Percentiles rank a stretch among this genome's conserved stretches.
phyloP scores from a whole-genome alignment of 1,140 invertebrate genomes.

The Meloidogyne floridensis region DNA sequence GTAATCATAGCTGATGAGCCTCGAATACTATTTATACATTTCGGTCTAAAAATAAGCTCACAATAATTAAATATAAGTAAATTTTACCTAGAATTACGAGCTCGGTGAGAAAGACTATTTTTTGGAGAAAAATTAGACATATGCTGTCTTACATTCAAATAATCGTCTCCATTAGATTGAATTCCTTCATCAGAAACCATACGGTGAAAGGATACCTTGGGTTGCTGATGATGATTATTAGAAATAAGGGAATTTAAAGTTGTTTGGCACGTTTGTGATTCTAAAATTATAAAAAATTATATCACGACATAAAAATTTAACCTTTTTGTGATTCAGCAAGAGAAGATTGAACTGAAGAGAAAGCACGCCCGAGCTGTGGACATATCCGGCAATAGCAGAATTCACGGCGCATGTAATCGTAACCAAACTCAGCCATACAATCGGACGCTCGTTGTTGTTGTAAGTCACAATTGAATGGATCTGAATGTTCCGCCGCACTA shows the following conservation, averaged over 20 bases:
- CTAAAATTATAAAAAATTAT: slow-evolving; percentile 4
- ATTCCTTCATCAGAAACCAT: neutral
- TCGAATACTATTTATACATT: neutral
- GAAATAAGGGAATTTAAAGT: neutral
- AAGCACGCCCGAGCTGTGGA: slow-evolving; percentile 4
- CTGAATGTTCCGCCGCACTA: neutral
- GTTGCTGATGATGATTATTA: neutral
- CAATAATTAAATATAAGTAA: neutral
- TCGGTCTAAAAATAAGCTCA: neutral
- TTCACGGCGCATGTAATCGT: slow-evolving; percentile 45
- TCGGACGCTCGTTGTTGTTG: neutral
- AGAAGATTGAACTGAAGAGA: neutral
- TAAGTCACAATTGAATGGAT: neutral
- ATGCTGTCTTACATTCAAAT: neutral
- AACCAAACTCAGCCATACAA: slow-evolving; percentile 41
- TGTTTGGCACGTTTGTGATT: neutral
- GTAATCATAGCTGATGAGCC: neutral
- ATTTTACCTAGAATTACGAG: neutral
- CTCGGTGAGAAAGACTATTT: neutral
- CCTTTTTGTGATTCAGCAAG: neutral
- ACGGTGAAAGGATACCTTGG: neutral
- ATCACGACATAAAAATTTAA: neutral
- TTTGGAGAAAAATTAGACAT: neutral
- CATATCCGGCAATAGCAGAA: slow-evolving; percentile 51
- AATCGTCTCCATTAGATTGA: neutral